Conservation (phyloP, 2,888 invertebrate genomes). For the Ptychoptera albimana region DNA sequence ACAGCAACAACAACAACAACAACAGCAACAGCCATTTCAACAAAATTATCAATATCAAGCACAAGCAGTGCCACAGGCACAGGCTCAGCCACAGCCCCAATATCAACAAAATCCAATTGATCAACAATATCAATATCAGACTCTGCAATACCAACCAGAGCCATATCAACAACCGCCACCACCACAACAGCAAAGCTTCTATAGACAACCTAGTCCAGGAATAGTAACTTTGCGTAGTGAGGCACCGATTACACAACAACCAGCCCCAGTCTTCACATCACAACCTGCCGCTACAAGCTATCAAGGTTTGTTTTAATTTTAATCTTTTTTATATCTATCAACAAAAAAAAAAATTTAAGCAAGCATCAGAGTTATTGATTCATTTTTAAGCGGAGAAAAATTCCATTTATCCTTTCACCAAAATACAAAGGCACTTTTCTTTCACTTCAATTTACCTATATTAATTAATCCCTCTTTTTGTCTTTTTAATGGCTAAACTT, state of each 20-base stretch:
- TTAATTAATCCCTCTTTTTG: too few relatives aligned
- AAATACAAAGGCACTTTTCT: too few relatives aligned
- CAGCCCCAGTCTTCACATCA: conserved; percentile 57
- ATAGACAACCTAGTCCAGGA: conserved; percentile 45
- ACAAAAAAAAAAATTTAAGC: too few relatives aligned
- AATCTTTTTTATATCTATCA: too few relatives aligned
- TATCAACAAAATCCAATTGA: conserved; percentile 16
- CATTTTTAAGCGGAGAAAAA: too few relatives aligned
- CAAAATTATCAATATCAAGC: conserved; percentile 15
- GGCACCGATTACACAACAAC: conserved; percentile 58
- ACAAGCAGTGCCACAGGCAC: conserved; percentile 3
- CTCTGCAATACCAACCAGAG: conserved; percentile 4
- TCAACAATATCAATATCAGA: conserved; percentile 18
- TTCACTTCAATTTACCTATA: too few relatives aligned
- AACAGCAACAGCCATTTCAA: conserved; percentile 15
- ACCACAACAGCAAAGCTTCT: conserved; percentile 34
- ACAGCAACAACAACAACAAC: background rate
- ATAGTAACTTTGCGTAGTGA: conserved; percentile 44
- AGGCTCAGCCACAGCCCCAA: conserved; percentile 13
- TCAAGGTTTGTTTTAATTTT: conserved; percentile 34
- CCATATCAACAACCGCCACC: background rate
- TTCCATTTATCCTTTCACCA: too few relatives aligned
- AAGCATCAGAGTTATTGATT: too few relatives aligned
- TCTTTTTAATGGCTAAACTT: too few relatives aligned
- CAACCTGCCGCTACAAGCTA: conserved; percentile 65